Evolutionary conservation across 2,797 vertebrate species (phyloP).

Genomic region (Anas flavirostris): DNA sequence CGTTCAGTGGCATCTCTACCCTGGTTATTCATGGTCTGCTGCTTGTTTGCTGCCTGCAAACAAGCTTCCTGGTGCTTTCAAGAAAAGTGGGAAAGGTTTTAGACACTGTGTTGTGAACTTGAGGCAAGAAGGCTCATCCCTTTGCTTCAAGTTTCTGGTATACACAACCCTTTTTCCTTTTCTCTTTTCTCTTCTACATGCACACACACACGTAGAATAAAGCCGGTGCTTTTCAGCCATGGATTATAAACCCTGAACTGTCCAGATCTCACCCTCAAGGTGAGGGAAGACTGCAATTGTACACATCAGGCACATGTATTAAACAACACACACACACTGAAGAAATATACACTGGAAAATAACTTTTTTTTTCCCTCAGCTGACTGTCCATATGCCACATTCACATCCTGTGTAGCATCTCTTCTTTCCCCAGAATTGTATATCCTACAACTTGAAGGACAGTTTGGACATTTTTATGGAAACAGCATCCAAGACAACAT

Average conservation of each 20-base stretch:
- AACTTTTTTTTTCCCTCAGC: not conserved
- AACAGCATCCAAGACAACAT: not conserved
- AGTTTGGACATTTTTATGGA: not conserved
- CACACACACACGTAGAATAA: rapidly evolving
- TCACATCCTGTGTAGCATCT: not conserved
- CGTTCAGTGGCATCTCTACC: not conserved
- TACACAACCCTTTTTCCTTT: not conserved
- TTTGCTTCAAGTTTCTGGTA: not conserved
- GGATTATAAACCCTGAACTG: not conserved
- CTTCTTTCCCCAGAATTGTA: not conserved
- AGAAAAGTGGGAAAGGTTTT: not conserved
- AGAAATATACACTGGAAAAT: not conserved
- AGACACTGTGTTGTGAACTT: not conserved
- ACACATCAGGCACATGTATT: not conserved
- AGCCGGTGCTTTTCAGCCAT: not conserved
- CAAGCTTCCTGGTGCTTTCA: not conserved
- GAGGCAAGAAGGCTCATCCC: not conserved
- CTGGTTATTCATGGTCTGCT: not conserved
- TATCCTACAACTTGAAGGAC: not conserved
- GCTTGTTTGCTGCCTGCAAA: not conserved
- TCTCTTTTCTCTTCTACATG: not conserved
- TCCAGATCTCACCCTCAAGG: not conserved
- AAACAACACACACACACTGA: rapidly evolving
- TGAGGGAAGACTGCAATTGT: not conserved
- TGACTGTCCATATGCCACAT: not conserved